These are phyloP conservation scores for Brenthis hecate DNA, from an alignment of 2,888 invertebrate genomes.

Conservation along the genomic window DNA sequence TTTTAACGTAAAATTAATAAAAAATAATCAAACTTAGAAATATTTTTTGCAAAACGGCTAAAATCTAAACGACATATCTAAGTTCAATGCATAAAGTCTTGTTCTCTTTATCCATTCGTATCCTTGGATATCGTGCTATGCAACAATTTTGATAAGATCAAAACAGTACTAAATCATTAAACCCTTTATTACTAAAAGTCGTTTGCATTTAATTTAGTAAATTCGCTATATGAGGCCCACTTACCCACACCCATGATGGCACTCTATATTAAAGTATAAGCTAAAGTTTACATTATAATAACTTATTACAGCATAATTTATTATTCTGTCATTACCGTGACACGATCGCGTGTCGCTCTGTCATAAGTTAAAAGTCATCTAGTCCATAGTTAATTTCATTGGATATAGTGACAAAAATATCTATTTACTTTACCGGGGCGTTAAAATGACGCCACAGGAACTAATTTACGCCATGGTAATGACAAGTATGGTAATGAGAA, in stretches of 20 bases:
- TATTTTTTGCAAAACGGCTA: too few relatives aligned
- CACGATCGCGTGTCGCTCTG: slow-evolving; percentile 69
- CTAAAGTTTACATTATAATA: slow-evolving; percentile 74
- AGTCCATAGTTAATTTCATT: slow-evolving; percentile 74
- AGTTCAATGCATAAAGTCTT: background rate
- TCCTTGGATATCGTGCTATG: slow-evolving; percentile 19
- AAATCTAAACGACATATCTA: too few relatives aligned
- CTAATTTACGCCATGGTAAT: slow-evolving; percentile 51
- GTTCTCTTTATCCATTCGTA: slow-evolving; percentile 19
- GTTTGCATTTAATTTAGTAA: slow-evolving; percentile 65
- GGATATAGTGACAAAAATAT: slow-evolving; percentile 80
- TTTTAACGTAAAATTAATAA: slow-evolving; percentile 9
- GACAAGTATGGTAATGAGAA: slow-evolving; percentile 67
- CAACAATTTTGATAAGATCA: slow-evolving; percentile 39
- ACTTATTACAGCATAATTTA: slow-evolving; percentile 81
- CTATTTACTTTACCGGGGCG: slow-evolving; percentile 69
- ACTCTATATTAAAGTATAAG: slow-evolving; percentile 58
- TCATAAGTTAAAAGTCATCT: slow-evolving; percentile 74
- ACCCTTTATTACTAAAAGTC: slow-evolving; percentile 64
- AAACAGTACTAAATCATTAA: slow-evolving; percentile 44
- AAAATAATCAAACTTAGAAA: too few relatives aligned
- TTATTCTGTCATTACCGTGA: slow-evolving; percentile 80
- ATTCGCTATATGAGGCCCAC: slow-evolving; percentile 69
- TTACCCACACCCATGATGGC: slow-evolving; percentile 57
- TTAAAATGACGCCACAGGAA: slow-evolving; percentile 64